phyloP scores from a whole-genome alignment of 2,113 vertebrate genomes.

The Muntiacus reevesi region DNA sequence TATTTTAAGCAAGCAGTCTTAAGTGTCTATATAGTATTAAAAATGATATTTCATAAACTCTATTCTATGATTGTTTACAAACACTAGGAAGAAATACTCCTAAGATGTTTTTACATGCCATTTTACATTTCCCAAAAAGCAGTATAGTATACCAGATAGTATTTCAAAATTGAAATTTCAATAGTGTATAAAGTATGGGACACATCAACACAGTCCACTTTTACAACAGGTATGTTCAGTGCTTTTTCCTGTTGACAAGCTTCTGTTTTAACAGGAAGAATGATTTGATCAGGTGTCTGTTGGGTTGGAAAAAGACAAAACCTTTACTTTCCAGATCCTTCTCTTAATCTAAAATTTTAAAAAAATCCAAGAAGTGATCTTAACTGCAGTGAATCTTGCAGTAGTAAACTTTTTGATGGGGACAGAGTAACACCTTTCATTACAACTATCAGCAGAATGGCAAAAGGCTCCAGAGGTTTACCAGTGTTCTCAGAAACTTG shows the following conservation, averaged over 20 bases:
- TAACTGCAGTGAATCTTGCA: constrained; percentile 62
- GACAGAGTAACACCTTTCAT: constrained; percentile 80
- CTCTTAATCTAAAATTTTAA: constrained; percentile 44
- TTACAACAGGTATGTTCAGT: not conserved
- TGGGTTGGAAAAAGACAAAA: constrained; percentile 53
- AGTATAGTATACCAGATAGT: not conserved
- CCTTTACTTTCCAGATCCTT: constrained; percentile 72
- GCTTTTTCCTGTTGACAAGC: not conserved
- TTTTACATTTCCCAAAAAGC: constrained; percentile 44
- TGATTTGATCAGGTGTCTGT: constrained; percentile 2
- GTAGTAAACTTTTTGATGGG: constrained; percentile 74
- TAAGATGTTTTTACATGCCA: constrained; percentile 47
- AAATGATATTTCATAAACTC: not conserved
- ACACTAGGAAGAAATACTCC: constrained; percentile 9
- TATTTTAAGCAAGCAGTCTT: constrained; percentile 40
- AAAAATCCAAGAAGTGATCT: constrained; percentile 69
- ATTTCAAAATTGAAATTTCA: constrained; percentile 50
- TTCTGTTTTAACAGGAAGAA: constrained; percentile 19
- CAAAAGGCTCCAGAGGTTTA: constrained; percentile 65
- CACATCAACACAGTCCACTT: not conserved
- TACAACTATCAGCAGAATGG: constrained; percentile 72
- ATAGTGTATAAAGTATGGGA: not conserved
- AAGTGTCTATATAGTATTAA: not conserved
- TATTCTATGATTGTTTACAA: constrained; percentile 43
- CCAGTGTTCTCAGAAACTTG: constrained; percentile 76